phyloP scores from a whole-genome alignment of 2,888 invertebrate genomes.

The Parelbella ahira region DNA sequence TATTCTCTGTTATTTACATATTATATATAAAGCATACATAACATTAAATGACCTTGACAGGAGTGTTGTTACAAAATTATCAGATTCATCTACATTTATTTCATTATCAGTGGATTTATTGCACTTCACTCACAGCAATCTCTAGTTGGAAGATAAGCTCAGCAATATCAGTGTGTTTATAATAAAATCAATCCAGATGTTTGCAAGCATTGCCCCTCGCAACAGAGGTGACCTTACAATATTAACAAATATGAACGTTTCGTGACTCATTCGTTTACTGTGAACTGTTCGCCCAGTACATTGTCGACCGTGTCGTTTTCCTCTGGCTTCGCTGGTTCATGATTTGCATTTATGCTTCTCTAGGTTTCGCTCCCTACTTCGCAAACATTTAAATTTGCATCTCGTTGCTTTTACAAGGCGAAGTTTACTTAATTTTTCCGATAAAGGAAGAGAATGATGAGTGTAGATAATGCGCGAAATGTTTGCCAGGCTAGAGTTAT shows the following conservation, averaged over 20 bases:
- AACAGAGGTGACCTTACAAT: slow-evolving; percentile 18
- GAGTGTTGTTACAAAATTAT: too few species aligned
- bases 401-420: not conserved
- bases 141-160: too few species aligned
- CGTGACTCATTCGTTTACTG: slow-evolving; percentile 6
- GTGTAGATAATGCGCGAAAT: too few species aligned
- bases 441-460: too few species aligned
- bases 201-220: slow-evolving; percentile 11
- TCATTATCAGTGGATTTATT: too few species aligned
- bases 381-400: not conserved
- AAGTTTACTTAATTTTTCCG: too few species aligned
- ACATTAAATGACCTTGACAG: too few species aligned
- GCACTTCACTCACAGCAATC: too few species aligned
- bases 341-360: slow-evolving; percentile 6
- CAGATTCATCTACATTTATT: too few species aligned
- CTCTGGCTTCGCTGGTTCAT: slow-evolving; percentile 1
- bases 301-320: not conserved
- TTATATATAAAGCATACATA: too few species aligned
- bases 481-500: too few species aligned
- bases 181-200: slow-evolving; percentile 1
- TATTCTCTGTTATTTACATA: too few species aligned
- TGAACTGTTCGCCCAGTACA: not conserved
- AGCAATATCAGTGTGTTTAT: not conserved
- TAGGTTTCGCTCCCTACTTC: not conserved
- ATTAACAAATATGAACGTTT: slow-evolving; percentile 16